Conservation (phyloP, 2,113 vertebrate genomes). For the Conger conger region DNA sequence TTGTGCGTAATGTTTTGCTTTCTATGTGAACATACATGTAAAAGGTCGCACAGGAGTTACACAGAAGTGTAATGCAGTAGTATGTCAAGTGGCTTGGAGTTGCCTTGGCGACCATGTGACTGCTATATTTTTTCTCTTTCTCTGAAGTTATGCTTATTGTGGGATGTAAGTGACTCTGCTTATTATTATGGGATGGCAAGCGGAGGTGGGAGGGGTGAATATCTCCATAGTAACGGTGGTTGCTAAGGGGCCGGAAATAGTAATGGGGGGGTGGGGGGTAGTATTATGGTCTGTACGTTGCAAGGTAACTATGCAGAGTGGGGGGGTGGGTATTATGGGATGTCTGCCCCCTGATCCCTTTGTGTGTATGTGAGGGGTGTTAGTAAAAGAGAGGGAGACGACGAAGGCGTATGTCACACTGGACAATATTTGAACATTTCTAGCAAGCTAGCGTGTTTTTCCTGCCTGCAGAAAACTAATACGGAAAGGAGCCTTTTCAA, state of each 20-base stretch:
- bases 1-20: slow-evolving; percentile 44
- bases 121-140: slow-evolving; percentile 63
- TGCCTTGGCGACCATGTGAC: slow-evolving; percentile 66
- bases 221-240: slow-evolving; percentile 68
- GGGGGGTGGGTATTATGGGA: slow-evolving; percentile 79
- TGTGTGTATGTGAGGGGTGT: slow-evolving; percentile 73
- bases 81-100: slow-evolving; percentile 67
- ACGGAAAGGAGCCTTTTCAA: slow-evolving; percentile 14
- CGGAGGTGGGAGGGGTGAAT: slow-evolving; percentile 54
- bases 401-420: slow-evolving; percentile 67
- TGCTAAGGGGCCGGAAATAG: slow-evolving; percentile 66
- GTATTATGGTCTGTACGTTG: slow-evolving; percentile 81
- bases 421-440: slow-evolving; percentile 32
- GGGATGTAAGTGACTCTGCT: slow-evolving; percentile 67
- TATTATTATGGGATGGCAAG: slow-evolving; percentile 73
- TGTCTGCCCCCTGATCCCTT: slow-evolving; percentile 82
- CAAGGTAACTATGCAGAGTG: slow-evolving; percentile 80
- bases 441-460: slow-evolving; percentile 1
- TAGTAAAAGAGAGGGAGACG: slow-evolving; percentile 69
- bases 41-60: slow-evolving; percentile 56
- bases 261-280: slow-evolving; percentile 68
- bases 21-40: slow-evolving; percentile 44
- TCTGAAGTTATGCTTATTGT: slow-evolving; percentile 80
- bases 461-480: neutral
- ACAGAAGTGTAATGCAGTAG: slow-evolving; percentile 70